These are phyloP conservation scores for Pteropus rufus DNA, from an alignment of 2,797 vertebrate species.

Conservation along the genomic window DNA sequence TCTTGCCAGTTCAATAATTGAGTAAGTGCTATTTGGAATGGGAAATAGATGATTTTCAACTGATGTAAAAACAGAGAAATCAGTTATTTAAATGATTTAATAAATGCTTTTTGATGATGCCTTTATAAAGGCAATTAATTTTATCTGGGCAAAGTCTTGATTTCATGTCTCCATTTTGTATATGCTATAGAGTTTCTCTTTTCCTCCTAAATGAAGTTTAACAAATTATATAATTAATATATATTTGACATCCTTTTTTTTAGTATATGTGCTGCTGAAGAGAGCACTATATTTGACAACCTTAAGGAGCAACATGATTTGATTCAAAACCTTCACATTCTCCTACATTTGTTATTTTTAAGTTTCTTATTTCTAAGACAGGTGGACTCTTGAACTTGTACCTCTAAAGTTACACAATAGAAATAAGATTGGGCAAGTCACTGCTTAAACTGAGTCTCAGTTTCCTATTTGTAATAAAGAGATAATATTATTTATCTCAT, in stretches of 20 bases:
- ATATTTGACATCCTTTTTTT: neutral
- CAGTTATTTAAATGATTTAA: constrained; percentile 20
- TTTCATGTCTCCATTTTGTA: constrained; percentile 6
- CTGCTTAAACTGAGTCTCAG: neutral
- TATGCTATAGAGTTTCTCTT: neutral
- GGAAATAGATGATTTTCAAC: constrained; percentile 12
- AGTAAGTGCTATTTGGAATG: constrained; percentile 5
- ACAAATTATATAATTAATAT: neutral
- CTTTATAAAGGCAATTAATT: constrained; percentile 9
- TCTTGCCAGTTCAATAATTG: constrained; percentile 20
- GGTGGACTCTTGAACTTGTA: neutral
- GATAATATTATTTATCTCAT: neutral
- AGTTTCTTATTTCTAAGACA: neutral
- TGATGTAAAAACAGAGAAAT: constrained; percentile 23
- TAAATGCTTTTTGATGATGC: neutral
- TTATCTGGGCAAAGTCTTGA: neutral
- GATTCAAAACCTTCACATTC: neutral
- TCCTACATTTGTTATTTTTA: neutral
- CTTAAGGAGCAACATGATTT: neutral
- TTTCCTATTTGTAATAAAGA: neutral
- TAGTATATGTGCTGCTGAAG: too few relatives aligned
- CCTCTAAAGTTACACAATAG: constrained; percentile 19
- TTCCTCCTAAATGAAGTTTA: neutral
- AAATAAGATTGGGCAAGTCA: neutral
- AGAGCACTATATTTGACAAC: neutral